Conservation (phyloP, 2,797 vertebrate genomes). For the Ispidina picta region DNA sequence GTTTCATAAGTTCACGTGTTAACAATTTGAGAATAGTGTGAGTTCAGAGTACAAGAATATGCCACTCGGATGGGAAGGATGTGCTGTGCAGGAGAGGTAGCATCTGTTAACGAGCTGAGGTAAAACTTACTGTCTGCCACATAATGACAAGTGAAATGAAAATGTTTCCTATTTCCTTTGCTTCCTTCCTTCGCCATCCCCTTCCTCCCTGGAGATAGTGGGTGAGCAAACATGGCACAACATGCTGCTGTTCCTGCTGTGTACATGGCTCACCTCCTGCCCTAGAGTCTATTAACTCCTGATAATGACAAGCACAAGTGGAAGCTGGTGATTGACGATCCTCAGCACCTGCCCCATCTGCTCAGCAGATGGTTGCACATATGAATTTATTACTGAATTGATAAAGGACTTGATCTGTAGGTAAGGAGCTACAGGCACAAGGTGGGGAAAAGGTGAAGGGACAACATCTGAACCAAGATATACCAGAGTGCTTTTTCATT, state of each 20-base stretch:
- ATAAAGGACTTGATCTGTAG: background rate
- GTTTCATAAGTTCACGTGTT: background rate
- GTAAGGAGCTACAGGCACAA: background rate
- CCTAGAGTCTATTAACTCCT: background rate
- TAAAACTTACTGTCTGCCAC: background rate
- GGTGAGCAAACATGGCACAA: background rate
- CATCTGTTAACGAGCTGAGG: background rate
- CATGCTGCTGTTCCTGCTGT: background rate
- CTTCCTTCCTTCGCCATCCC: background rate
- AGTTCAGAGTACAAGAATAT: background rate
- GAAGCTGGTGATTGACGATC: background rate
- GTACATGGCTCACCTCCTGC: background rate
- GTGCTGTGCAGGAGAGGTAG: background rate
- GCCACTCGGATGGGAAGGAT: background rate
- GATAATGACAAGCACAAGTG: background rate
- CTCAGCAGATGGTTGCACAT: slow-evolving; percentile 1
- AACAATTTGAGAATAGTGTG: background rate
- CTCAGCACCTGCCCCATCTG: slow-evolving; percentile 27
- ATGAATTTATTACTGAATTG: background rate
- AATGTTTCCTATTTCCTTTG: background rate
- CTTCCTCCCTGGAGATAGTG: background rate
- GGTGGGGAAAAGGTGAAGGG: background rate
- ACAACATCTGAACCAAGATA: background rate
- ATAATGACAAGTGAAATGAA: background rate
- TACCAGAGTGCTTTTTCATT: background rate